Percentiles rank a stretch among this genome's conserved stretches.
phyloP scores from a whole-genome alignment of 2,888 invertebrate genomes.

The Chydorus sphaericus region DNA sequence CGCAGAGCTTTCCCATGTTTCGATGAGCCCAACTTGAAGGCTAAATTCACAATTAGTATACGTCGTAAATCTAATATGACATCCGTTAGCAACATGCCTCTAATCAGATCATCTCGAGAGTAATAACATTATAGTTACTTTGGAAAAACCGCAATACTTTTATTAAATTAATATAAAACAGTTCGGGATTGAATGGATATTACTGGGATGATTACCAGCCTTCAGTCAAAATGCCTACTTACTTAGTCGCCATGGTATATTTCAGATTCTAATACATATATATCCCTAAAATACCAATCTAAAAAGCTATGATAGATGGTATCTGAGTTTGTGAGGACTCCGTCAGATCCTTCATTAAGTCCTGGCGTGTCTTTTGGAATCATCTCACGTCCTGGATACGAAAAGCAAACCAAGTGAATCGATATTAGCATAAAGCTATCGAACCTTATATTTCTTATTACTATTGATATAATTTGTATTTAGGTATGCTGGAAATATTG shows the following conservation, averaged over 20 bases:
- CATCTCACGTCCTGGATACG: background rate
- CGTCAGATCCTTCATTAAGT: background rate
- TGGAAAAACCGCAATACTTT: background rate
- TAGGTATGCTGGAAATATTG: constrained; percentile 35
- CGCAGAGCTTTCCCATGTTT: constrained; percentile 27
- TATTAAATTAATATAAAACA: constrained; percentile 22
- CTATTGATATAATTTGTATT: background rate
- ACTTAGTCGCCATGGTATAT: background rate
- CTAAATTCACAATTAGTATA: constrained; percentile 24
- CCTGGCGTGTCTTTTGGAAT: background rate
- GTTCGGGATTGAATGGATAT: background rate
- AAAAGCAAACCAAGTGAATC: background rate
- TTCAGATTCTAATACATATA: too few relatives aligned
- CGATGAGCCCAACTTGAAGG: constrained; percentile 27
- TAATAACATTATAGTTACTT: too few relatives aligned
- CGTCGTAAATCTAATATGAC: constrained; percentile 23
- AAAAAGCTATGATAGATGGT: too few relatives aligned
- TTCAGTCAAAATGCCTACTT: background rate
- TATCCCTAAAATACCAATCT: too few relatives aligned
- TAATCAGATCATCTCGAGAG: background rate
- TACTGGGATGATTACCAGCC: constrained; percentile 1
- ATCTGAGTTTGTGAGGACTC: background rate
- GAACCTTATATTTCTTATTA: background rate
- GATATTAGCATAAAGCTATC: too few relatives aligned
- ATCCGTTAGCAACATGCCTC: constrained; percentile 20